Conservation (phyloP, 2,113 vertebrate species). For the Macrotus californicus region DNA sequence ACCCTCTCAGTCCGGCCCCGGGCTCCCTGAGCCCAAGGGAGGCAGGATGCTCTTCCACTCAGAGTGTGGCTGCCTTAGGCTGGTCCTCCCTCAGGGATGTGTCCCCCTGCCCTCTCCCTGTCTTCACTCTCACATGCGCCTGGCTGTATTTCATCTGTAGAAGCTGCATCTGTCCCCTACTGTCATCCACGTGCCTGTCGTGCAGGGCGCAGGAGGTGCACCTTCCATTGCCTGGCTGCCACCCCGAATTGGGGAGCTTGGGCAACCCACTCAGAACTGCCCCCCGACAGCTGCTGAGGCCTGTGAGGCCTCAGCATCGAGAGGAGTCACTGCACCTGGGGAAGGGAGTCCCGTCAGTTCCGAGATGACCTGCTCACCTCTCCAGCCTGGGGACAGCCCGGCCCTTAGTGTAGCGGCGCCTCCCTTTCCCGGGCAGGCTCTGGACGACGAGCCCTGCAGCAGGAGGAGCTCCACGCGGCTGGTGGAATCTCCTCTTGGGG, state of each 20-base stretch:
- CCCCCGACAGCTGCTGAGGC: no score
- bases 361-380: not conserved
- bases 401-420: not conserved
- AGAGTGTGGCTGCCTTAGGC: accelerated
- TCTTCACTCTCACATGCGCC: no score
- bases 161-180: not conserved
- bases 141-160: accelerated
- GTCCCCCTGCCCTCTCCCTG: no score
- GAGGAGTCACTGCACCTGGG: accelerated
- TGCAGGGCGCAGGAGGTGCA: not conserved
- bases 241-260: not conserved
- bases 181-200: not conserved
- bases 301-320: no score
- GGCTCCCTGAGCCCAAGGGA: not conserved
- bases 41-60: no score
- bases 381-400: not conserved
- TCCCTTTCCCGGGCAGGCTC: not conserved
- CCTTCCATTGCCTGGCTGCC: not conserved
- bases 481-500: no score
- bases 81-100: not conserved
- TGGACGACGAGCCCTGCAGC: not conserved
- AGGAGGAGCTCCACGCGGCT: slow-evolving; percentile 55
- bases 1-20: no score
- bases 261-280: not conserved
- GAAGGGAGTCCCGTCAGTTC: accelerated